Base-by-base conservation (phyloP, 1,140 invertebrate species). In the Telenomus remus region DNA sequence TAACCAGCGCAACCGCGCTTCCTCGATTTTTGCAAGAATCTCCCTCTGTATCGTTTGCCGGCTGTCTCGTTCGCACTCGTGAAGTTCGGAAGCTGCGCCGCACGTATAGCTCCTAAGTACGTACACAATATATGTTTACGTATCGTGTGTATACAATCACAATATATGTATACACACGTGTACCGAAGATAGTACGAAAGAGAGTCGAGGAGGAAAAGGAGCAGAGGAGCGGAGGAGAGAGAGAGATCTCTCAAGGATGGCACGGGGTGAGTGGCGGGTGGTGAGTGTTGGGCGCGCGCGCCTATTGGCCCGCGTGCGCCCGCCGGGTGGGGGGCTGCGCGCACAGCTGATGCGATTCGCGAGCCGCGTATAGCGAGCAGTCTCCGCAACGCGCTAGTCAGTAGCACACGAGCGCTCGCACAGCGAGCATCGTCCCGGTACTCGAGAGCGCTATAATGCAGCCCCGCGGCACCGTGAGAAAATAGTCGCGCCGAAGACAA, bases 351-450 rank as follows among this genome's bases (percentile, higher is more conserved):
- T 82, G 83, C 80, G 63, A 42, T 72, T 49, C 59, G 69, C 35
- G 54, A 48, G 16, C 50, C 72, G 74, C 72, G 82, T 86, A 86
- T 85, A 87, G 78, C 53, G 69, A 70, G 74, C 76, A 76, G 70
- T 79, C 56, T 59, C 54, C 60, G 53, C 33, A 50, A 76, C 55
- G 59, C 72, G 74, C 73, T 71, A 86, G 79, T 84, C 84, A 88
- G 87, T 88, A 84, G 84, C 80, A 80, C 79, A 85, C 81, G 84
- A 87, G 85, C 86, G 85, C 85, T 88, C 86, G 84, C 77, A 48
- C 63, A 63, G 76, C 78, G 85, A 82, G 84, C 76, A 84, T 81
- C 81, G 81, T 66, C 50, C 49, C 34, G 48, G n/a, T 47, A 34
- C 33, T 57, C 64, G 73, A 61, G 50, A 74, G 79, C 63, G 43